Evolutionary conservation across 2,113 vertebrate genomes (phyloP).

Genomic region (Glaucomys volans): DNA sequence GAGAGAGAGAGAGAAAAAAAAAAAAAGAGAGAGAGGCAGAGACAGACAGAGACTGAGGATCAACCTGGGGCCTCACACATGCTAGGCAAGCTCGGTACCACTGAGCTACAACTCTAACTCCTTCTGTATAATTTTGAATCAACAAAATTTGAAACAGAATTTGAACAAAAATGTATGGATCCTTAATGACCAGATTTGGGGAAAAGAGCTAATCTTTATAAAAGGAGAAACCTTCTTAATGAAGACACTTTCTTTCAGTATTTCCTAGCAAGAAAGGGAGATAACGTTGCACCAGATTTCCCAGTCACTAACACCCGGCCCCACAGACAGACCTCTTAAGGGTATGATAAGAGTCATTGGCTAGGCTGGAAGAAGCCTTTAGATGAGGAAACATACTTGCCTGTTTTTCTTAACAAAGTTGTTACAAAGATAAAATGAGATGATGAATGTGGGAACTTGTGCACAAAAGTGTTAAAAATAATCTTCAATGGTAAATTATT

Average conservation of each 20-base stretch:
- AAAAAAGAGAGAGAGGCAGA: too few species aligned
- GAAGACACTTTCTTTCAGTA: neutral
- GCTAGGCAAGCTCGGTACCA: neutral
- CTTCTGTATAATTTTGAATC: neutral
- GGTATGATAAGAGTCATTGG: neutral
- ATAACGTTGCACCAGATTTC: neutral
- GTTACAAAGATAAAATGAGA: neutral
- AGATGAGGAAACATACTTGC: neutral
- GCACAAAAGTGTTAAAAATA: neutral
- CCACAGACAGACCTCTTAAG: neutral
- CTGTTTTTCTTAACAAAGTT: neutral
- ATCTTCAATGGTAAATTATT: neutral
- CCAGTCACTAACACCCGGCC: neutral
- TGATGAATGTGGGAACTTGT: neutral
- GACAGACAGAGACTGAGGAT: neutral
- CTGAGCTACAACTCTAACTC: neutral
- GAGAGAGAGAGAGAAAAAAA: too few species aligned
- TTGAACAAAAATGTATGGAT: neutral
- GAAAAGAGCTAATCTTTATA: neutral
- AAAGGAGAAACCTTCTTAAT: neutral
- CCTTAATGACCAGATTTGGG: neutral
- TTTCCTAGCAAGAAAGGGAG: neutral
- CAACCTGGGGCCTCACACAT: neutral
- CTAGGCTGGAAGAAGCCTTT: neutral
- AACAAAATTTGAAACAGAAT: slow-evolving; percentile 28